A percentile compares a stretch with the other conserved stretches of the same genome.
Conservation (phyloP, 1,140 invertebrate genomes). For the Danaus melanippus region DNA sequence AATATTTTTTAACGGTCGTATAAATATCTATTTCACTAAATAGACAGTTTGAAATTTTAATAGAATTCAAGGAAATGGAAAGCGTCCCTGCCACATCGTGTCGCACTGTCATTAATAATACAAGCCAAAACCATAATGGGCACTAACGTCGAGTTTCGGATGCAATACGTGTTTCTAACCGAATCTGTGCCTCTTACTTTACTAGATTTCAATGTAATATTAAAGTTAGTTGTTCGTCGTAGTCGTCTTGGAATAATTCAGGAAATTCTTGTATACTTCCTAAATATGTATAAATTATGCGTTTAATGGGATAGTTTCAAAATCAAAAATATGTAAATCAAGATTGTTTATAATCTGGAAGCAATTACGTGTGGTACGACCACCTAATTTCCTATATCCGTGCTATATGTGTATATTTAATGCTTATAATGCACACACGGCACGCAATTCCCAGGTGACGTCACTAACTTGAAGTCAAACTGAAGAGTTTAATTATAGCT, state of each 20-base stretch:
- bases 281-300: too few species aligned
- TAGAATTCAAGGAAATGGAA: constrained; percentile 21
- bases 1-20: too few species aligned
- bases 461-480: constrained; percentile 45
- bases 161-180: constrained; percentile 33
- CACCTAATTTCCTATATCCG: constrained; percentile 62
- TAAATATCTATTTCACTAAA: constrained; percentile 6
- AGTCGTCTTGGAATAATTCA: too few species aligned
- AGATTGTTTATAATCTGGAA: constrained; percentile 42
- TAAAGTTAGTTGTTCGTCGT: too few species aligned
- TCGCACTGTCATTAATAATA: constrained; percentile 39
- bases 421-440: constrained; percentile 53
- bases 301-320: too few species aligned
- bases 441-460: constrained; percentile 65
- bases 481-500: constrained; percentile 59
- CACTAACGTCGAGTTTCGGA: constrained; percentile 24
- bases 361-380: constrained; percentile 55
- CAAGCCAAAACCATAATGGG: constrained; percentile 21
- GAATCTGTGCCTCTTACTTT: constrained; percentile 19
- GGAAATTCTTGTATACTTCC: too few species aligned
- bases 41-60: constrained; percentile 26
- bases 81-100: constrained; percentile 14
- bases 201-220: too few species aligned
- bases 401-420: constrained; percentile 61
- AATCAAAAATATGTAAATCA: neutral